Evolutionary conservation across 2,888 invertebrate species (phyloP).

Genomic region (Tholera decimalis): DNA sequence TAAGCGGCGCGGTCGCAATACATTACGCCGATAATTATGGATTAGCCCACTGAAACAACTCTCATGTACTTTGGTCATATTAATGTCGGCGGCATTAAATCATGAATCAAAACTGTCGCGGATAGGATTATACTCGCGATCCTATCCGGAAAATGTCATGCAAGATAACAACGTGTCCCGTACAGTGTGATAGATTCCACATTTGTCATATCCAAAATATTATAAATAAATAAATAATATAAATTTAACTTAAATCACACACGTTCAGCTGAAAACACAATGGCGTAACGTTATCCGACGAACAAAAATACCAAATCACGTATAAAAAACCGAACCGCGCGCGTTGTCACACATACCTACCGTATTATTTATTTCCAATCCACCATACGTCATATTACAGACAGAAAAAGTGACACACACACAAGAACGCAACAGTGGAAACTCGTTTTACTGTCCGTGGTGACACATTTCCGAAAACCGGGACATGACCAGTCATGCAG

Average conservation of each 20-base stretch:
- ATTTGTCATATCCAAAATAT: conserved; percentile 56
- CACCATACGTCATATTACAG: conserved; percentile 75
- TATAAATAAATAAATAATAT: conserved; percentile 73
- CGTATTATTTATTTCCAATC: conserved; percentile 81
- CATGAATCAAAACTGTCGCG: conserved; percentile 74
- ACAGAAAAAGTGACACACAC: conserved; percentile 71
- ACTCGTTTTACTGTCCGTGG: conserved; percentile 66
- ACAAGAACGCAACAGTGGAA: conserved; percentile 69
- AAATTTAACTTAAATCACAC: conserved; percentile 75
- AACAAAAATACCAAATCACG: conserved; percentile 70
- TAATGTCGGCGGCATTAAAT: conserved; percentile 74
- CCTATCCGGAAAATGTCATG: conserved; percentile 59
- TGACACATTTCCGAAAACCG: conserved; percentile 70
- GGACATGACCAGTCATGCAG: conserved; percentile 69
- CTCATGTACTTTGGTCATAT: conserved; percentile 75
- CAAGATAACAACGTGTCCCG: conserved; percentile 61
- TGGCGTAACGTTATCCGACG: conserved; percentile 71
- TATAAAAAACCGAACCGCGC: conserved; percentile 70
- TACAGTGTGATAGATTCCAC: conserved; percentile 35
- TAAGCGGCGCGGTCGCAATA: conserved; percentile 74
- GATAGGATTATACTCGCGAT: conserved; percentile 66
- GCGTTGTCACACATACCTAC: conserved; percentile 68
- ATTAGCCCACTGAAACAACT: conserved; percentile 79
- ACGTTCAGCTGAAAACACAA: conserved; percentile 65
- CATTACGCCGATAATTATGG: conserved; percentile 80